A percentile compares a stretch with the other conserved stretches of the same genome.
These are phyloP conservation scores for Orthosia gracilis DNA, from an alignment of 2,888 invertebrate species.

Conservation along the genomic window DNA sequence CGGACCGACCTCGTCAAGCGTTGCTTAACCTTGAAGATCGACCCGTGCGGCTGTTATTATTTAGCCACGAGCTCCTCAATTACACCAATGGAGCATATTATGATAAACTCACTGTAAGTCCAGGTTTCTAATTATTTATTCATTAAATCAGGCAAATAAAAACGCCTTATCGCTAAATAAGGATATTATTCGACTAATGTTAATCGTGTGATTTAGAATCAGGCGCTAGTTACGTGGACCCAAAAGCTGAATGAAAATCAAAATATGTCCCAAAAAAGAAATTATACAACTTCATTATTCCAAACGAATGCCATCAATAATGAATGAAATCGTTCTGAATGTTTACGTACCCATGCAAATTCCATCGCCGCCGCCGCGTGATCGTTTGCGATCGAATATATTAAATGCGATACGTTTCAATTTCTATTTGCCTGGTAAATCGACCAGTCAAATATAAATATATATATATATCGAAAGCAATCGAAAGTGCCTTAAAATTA, in stretches of 20 bases:
- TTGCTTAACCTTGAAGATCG: too few species aligned
- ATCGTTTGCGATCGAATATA: constrained; percentile 47
- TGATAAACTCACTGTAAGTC: too few species aligned
- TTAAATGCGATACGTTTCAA: constrained; percentile 46
- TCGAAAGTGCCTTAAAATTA: constrained; percentile 1
- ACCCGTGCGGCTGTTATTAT: too few species aligned
- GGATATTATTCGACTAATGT: background rate
- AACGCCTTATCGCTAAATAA: too few species aligned
- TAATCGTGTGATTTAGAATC: constrained; percentile 18
- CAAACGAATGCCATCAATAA: constrained; percentile 47
- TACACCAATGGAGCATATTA: too few species aligned
- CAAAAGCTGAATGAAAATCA: constrained; percentile 15
- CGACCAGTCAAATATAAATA: constrained; percentile 53
- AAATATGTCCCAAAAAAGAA: constrained; percentile 30
- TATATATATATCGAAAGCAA: constrained; percentile 48
- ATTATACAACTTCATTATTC: constrained; percentile 31
- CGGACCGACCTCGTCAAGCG: too few species aligned
- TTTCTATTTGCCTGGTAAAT: constrained; percentile 62
- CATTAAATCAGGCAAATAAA: too few species aligned
- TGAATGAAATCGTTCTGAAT: constrained; percentile 49
- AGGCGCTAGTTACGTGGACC: constrained; percentile 1
- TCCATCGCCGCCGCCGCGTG: constrained; percentile 27
- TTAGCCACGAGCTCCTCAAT: too few species aligned
- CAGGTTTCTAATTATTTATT: too few species aligned
- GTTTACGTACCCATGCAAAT: constrained; percentile 49